Conservation (phyloP, 1,140 invertebrate genomes). For the Pomacea maculata region DNA sequence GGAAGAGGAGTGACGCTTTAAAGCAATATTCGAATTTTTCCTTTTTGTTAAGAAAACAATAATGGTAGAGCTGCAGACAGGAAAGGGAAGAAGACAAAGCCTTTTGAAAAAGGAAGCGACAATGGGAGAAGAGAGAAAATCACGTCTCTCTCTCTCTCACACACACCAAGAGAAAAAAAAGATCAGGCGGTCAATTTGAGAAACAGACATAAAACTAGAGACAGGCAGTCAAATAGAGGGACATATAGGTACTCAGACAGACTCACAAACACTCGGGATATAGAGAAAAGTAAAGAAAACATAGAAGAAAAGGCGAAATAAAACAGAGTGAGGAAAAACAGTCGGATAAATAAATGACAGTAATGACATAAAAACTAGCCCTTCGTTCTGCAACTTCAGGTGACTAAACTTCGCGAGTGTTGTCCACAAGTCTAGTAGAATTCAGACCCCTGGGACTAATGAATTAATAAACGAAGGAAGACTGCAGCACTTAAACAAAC, state of each 20-base stretch:
- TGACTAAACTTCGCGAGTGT: neutral
- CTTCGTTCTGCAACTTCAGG: constrained; percentile 2
- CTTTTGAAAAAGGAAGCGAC: neutral
- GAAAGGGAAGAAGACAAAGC: no score
- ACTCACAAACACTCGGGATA: neutral
- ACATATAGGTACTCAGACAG: neutral
- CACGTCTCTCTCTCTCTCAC: neutral
- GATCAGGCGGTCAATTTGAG: neutral
- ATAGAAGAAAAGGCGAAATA: neutral
- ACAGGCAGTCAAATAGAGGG: neutral
- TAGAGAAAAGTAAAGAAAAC: no score
- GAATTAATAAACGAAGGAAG: neutral
- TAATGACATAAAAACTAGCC: neutral
- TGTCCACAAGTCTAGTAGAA: constrained; percentile 5
- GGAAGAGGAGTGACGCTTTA: neutral
- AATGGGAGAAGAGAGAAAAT: neutral
- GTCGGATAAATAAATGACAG: neutral
- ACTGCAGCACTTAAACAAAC: neutral
- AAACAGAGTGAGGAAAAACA: neutral
- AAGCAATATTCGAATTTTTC: neutral
- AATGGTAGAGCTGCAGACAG: neutral
- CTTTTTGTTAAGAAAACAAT: neutral
- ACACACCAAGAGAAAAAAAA: neutral
- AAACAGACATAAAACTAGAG: no score
- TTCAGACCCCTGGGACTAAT: neutral